Evolutionary conservation across 1,140 invertebrate species (phyloP).

Genomic region (Procambarus virginalis): DNA sequence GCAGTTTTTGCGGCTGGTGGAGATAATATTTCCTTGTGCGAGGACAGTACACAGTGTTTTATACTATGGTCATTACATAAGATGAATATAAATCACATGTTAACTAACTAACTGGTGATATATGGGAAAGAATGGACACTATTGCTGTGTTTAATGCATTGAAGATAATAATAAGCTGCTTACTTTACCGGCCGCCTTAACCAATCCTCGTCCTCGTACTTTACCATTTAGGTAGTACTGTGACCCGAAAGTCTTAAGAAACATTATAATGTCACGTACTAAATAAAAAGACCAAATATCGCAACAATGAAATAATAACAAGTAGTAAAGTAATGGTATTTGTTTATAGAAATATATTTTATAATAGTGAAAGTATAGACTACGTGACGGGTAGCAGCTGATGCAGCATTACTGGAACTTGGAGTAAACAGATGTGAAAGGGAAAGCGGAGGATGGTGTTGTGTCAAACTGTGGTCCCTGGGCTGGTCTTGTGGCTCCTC

Average conservation of each 20-base stretch:
- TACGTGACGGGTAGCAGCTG: too few relatives aligned
- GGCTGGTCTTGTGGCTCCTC: too few relatives aligned
- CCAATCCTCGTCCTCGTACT: constrained; percentile 17
- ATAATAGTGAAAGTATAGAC: not conserved
- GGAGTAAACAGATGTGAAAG: constrained; percentile 51
- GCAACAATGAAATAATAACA: too few relatives aligned
- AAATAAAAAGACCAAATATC: not conserved
- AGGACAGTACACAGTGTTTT: not conserved
- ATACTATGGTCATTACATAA: not conserved
- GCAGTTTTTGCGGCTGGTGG: constrained; percentile 21
- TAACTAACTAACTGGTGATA: too few relatives aligned
- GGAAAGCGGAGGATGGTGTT: not conserved
- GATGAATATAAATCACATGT: not conserved
- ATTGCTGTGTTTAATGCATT: constrained; percentile 6
- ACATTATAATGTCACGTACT: not conserved
- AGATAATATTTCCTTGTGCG: constrained; percentile 3
- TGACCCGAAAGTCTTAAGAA: not conserved
- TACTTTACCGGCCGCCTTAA: not conserved
- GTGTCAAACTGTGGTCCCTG: too few relatives aligned
- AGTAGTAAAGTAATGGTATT: not conserved
- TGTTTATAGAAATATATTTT: not conserved
- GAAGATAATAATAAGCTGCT: constrained; percentile 41
- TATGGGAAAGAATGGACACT: not conserved
- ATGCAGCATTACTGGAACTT: constrained; percentile 42
- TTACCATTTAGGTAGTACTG: not conserved